Conservation (phyloP, 2,888 invertebrate genomes). For the Pristionchus mayeri region DNA sequence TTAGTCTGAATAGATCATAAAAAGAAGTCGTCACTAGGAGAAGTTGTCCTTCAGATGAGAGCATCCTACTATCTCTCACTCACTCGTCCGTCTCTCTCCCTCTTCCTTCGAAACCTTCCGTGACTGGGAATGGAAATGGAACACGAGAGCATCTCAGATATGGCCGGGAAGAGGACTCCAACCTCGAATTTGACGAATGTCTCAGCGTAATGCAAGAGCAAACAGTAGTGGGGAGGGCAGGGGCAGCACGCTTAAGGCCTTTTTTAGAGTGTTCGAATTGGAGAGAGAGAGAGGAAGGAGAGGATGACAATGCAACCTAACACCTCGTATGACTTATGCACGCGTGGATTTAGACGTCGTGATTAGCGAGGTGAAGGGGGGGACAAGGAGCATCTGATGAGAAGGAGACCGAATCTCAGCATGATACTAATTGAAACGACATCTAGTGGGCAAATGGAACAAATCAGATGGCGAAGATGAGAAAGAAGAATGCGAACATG, state of each 20-base stretch:
- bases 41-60: conserved; percentile 32
- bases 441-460: conserved; percentile 15
- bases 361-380: not conserved
- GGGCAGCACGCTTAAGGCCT: conserved; percentile 14
- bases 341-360: not conserved
- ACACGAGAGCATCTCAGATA: conserved; percentile 41
- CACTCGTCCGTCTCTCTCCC: conserved; percentile 8
- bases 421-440: not conserved
- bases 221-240: conserved; percentile 29
- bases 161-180: conserved; percentile 26
- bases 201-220: conserved; percentile 49
- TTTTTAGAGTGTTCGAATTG: conserved; percentile 46
- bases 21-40: conserved; percentile 22
- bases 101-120: not conserved
- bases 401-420: not conserved
- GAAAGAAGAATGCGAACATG: conserved; percentile 33
- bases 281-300: conserved; percentile 30
- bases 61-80: conserved; percentile 18
- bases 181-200: conserved; percentile 48
- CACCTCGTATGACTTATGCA: conserved; percentile 13
- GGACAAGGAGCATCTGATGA: not conserved
- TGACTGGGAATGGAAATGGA: conserved; percentile 32
- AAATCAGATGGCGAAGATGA: conserved; percentile 48
- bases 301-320: conserved; percentile 23
- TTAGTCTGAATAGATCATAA: conserved; percentile 33